Conservation (phyloP, 2,113 vertebrate genomes). For the Rhabdornis inornatus region DNA sequence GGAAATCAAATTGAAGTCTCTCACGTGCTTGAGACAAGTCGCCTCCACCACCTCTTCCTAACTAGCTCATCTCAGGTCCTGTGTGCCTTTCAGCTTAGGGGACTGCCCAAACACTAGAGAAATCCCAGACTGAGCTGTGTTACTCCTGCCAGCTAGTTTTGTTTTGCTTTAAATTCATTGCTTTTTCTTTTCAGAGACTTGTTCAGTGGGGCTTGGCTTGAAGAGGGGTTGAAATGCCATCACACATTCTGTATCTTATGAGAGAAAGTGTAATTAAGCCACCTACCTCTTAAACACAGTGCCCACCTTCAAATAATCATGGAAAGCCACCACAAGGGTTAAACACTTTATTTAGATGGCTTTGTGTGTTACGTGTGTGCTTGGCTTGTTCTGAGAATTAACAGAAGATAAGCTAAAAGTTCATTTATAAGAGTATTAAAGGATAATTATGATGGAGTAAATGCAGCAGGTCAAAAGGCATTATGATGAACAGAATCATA, state of each 20-base stretch:
- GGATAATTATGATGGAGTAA: conserved; percentile 85
- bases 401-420: conserved; percentile 83
- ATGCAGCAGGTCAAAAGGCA: conserved; percentile 79
- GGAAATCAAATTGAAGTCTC: not conserved
- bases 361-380: conserved; percentile 75
- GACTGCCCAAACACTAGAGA: not conserved
- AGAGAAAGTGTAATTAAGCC: not conserved
- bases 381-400: conserved; percentile 81
- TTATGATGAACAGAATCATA: conserved; percentile 76
- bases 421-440: conserved; percentile 87
- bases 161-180: not conserved
- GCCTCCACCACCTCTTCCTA: not conserved
- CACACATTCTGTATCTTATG: not conserved
- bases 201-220: not conserved
- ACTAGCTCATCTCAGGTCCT: not conserved
- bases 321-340: conserved; percentile 65
- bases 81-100: not conserved
- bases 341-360: conserved; percentile 78
- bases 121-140: not conserved
- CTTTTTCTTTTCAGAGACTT: not conserved
- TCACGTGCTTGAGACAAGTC: not conserved
- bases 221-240: not conserved
- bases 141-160: not conserved
- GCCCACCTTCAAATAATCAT: conserved; percentile 29
- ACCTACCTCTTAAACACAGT: not conserved